These are phyloP conservation scores for Patagioenas fasciata DNA, from an alignment of 2,113 vertebrate species.

Conservation along the genomic window DNA sequence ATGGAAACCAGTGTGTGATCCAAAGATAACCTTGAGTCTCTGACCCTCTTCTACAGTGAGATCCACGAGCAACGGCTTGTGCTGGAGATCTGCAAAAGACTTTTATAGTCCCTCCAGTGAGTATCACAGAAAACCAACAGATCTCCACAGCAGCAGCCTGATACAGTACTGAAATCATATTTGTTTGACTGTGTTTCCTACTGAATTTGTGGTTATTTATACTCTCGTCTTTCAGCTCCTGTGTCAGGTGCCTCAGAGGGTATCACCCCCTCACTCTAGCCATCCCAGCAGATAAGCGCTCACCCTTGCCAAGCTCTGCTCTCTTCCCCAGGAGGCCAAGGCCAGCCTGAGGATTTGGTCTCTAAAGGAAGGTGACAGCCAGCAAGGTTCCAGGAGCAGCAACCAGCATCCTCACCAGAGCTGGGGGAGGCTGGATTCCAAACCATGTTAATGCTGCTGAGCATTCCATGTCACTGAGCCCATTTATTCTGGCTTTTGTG, in stretches of 20 bases:
- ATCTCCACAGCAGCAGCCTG: neutral
- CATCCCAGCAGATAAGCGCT: neutral
- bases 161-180: rapidly evolving
- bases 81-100: constrained; percentile 99
- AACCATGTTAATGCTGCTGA: neutral
- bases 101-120: constrained; percentile 74
- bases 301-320: neutral
- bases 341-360: neutral
- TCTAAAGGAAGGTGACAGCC: neutral
- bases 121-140: neutral
- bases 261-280: neutral
- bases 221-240: neutral
- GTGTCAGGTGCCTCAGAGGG: neutral
- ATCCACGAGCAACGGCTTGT: constrained; percentile 94
- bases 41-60: constrained; percentile 98
- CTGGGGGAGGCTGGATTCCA: neutral
- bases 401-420: neutral
- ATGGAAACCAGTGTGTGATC: constrained; percentile 97
- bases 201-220: neutral
- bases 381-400: neutral
- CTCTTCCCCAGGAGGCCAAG: neutral
- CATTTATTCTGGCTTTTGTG: constrained; percentile 16
- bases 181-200: neutral
- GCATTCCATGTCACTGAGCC: neutral
- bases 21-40: constrained; percentile 98